Evolutionary conservation across 2,888 invertebrate genomes (phyloP), one percentile per base, ranked within the genome.

Genomic region (Gastrophysa polygoni): DNA sequence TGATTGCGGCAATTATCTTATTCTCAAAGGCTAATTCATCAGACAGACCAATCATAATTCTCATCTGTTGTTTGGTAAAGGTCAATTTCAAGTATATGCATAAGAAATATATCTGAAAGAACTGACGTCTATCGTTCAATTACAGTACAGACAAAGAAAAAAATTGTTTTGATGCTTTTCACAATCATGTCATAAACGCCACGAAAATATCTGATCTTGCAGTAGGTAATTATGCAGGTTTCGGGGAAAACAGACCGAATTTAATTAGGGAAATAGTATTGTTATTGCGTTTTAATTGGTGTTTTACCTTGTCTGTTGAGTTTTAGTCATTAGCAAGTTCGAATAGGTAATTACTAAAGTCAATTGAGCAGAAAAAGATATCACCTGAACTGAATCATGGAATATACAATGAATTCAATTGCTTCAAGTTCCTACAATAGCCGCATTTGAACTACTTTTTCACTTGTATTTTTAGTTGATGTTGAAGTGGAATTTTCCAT

Each of bases 231-330:
- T 38, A 38, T 3, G n/a, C 14, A 1, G 10, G 2, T 7, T 16
- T 2, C 24, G 24, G 29, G 34, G 48, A 57, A 57, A 47, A 57
- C 48, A 57, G 50, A 49, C 18, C 48, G 44, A 11, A 44, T 43
- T 55, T 24, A 43, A 63, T 59, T 59, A 59, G 59, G 63, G 44
- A 63, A 59, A 56, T 46, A 50, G 49, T n/a, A n/a, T n/a, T n/a
- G n/a, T 63, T 59, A 63, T 59, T 49, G 56, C 50, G 50, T 63
- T 63, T 63, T 63, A 63, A 63, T 63, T 63, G 63, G 16, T 56
- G 29, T 49, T 63, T 48, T 18, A 34, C 20, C 43, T 54, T 54
- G 21, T 16, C 21, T 24, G 43, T 17, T 52, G 24, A 38, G 34
- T 52, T 49, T 51, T 38, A 38, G 38, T 52, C 50, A 38, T 52